Evolutionary conservation across 2,113 vertebrate genomes (phyloP).

Genomic region (Chaetops frenatus): DNA sequence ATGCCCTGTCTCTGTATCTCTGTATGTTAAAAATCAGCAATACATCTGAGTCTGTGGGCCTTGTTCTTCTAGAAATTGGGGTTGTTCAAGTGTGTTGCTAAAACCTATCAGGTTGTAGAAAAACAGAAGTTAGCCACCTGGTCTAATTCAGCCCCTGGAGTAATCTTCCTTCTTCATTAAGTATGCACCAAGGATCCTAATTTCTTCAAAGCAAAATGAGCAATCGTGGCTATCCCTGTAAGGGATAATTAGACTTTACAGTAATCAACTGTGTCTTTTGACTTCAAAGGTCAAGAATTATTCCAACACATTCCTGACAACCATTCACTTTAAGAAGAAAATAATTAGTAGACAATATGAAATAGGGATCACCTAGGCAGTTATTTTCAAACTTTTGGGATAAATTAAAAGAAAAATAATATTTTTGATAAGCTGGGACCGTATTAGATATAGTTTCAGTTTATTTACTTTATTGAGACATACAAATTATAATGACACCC

Average conservation of each 20-base stretch:
- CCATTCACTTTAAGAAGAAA: background rate
- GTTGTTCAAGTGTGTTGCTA: background rate
- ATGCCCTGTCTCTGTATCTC: background rate
- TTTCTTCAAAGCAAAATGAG: background rate
- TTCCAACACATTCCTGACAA: background rate
- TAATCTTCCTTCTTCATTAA: background rate
- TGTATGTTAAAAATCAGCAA: background rate
- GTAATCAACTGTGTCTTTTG: background rate
- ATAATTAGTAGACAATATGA: background rate
- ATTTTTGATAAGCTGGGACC: background rate
- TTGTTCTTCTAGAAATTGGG: background rate
- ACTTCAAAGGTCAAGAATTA: conserved; percentile 12
- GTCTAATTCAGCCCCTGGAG: background rate
- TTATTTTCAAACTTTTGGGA: background rate
- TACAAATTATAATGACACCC: background rate
- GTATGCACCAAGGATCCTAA: background rate
- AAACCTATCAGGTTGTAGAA: background rate
- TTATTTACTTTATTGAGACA: background rate
- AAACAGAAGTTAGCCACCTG: background rate
- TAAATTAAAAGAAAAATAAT: background rate
- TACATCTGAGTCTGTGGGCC: background rate
- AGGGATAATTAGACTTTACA: background rate
- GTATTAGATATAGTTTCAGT: background rate
- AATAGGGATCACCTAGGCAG: background rate
- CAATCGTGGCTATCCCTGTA: background rate